Base-by-base conservation (phyloP, 2,797 vertebrate species). In the Channa striata region DNA sequence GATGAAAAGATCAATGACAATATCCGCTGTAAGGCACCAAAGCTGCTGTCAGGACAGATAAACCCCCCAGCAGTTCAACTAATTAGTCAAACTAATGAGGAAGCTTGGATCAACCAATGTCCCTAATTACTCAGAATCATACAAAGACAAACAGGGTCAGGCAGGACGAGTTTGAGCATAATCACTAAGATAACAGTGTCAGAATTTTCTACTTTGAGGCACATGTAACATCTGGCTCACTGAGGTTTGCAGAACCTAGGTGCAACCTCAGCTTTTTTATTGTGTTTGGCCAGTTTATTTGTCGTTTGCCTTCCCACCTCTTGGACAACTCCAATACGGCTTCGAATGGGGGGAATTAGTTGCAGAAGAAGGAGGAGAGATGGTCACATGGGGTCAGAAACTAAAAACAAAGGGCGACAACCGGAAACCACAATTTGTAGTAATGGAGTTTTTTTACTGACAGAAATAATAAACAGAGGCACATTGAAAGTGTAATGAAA, bases 271-370 rank as follows among this genome's bases (percentile, higher is more conserved):
- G 25, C 6, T 30, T 30, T 30, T 30, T 30, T 30, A 30, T 20
- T 11, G 50, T 69, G 87, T 80, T 44, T 80, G 57, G 52, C 11
- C 25, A 63, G 57, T 59, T 79, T 60, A 36, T 74, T 73, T 76
- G 69, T 62, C 51, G 67, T 64, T 39, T 50, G 50, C 4, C 59
- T 64, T 77, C 57, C 49, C 65, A 78, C 74, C 72, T 81, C 68
- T 66, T 46, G 78, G 76, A 59, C 73, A 80, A 69, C 64, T 65
- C 90, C 91, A 91, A 93, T 74, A 92, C 85, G 91, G 83, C 88
- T 86, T 78, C 34, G 57, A 59, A 19, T 30, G 52, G 39, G 47
- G 50, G 37, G 65, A 76, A 59, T 68, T 30, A 58, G 21, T 53
- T 39, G 20, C n/a, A 72, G 46, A 17, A n/a, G 49, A 14, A 17